These are phyloP conservation scores for Brachionus angularis DNA, from an alignment of 1,140 invertebrate genomes.

Conservation along the genomic window DNA sequence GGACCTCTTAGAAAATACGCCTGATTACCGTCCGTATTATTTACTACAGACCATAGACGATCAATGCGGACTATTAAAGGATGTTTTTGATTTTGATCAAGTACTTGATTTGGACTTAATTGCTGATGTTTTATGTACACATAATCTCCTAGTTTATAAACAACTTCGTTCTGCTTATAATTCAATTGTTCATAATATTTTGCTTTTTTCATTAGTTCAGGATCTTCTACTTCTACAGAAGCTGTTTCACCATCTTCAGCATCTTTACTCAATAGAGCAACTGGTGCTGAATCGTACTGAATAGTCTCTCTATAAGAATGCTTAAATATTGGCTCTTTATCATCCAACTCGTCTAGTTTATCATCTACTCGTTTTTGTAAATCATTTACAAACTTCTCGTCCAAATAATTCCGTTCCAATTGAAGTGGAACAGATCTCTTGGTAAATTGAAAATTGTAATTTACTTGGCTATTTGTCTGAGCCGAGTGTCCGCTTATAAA, in stretches of 20 bases:
- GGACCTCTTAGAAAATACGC: constrained; percentile 80
- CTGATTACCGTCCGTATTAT: too few species aligned
- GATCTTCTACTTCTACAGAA: background rate
- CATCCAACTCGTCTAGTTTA: background rate
- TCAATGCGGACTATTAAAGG: constrained; percentile 11
- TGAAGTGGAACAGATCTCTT: background rate
- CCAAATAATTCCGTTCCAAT: background rate
- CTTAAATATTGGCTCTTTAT: background rate
- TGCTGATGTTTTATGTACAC: constrained; percentile 12
- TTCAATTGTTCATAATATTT: constrained; percentile 34
- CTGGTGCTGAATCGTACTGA: background rate
- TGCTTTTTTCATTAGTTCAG: background rate
- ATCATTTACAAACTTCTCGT: background rate
- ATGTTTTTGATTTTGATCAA: background rate
- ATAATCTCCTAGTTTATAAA: constrained; percentile 28
- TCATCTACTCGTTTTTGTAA: background rate
- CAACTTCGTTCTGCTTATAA: background rate
- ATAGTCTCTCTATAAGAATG: background rate
- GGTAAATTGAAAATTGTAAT: background rate
- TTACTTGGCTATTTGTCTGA: background rate
- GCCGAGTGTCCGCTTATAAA: background rate
- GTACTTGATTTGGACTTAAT: background rate
- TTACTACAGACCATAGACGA: background rate
- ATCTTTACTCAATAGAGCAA: background rate
- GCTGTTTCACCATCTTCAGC: background rate